phyloP scores from a whole-genome alignment of 1,140 invertebrate species.

The Cyclargus thomasi region DNA sequence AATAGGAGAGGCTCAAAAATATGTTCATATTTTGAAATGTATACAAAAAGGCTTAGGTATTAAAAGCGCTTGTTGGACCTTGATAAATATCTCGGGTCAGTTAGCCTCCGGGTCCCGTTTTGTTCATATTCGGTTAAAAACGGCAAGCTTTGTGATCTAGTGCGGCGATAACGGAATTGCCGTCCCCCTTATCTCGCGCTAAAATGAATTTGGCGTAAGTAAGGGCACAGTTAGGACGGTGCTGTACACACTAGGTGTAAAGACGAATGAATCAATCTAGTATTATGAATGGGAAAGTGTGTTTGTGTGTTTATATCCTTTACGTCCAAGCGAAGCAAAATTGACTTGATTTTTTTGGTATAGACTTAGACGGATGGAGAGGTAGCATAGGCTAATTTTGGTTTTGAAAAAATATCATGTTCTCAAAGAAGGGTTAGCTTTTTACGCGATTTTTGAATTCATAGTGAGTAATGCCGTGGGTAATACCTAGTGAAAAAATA shows the following conservation, averaged over 20 bases:
- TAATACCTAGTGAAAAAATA: too few species aligned
- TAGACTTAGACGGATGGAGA: too few species aligned
- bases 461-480: too few species aligned
- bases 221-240: slow-evolving; percentile 12
- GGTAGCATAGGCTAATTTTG: too few species aligned
- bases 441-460: too few species aligned
- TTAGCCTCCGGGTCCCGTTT: slow-evolving; percentile 38
- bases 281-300: too few species aligned
- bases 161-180: slow-evolving; percentile 45
- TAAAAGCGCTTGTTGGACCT: slow-evolving; percentile 8
- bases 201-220: slow-evolving; percentile 38
- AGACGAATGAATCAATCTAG: neutral
- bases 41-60: neutral
- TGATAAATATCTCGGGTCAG: slow-evolving; percentile 41
- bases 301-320: too few species aligned
- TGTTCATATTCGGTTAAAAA: slow-evolving; percentile 53
- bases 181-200: slow-evolving; percentile 39
- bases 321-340: too few species aligned
- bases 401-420: too few species aligned
- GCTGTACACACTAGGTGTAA: neutral
- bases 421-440: too few species aligned
- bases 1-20: neutral
- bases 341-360: too few species aligned
- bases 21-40: neutral
- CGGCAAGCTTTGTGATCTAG: slow-evolving; percentile 44